phyloP scores from a whole-genome alignment of 2,888 invertebrate species.

The Eupithecia centaureata region DNA sequence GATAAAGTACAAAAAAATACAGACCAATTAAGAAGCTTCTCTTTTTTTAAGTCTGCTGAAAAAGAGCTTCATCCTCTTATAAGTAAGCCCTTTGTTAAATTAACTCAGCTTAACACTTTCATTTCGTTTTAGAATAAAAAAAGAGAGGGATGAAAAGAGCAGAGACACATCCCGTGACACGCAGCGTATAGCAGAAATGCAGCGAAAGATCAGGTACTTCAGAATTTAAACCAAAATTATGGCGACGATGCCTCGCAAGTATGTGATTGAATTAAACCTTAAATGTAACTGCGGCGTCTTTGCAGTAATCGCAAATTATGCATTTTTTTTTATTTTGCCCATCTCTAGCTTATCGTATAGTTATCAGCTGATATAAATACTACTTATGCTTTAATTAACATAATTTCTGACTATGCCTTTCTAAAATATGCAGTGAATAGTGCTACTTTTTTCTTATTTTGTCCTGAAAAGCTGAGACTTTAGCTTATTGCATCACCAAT shows the following conservation, averaged over 20 bases:
- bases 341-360: background rate
- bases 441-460: background rate
- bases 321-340: background rate
- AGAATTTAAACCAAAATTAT: background rate
- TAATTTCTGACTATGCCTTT: background rate
- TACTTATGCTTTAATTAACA: background rate
- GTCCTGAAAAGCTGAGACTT: background rate
- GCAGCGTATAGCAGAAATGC: conserved; percentile 47
- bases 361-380: background rate
- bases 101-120: background rate
- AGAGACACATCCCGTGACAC: conserved; percentile 46
- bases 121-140: conserved; percentile 49
- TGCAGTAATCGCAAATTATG: background rate
- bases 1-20: no score
- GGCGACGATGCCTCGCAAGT: background rate
- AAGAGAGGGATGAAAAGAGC: conserved; percentile 49
- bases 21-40: no score
- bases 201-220: conserved; percentile 50
- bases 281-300: background rate
- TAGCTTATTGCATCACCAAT: conserved; percentile 8
- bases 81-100: background rate
- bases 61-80: no score
- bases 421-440: background rate
- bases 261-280: background rate
- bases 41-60: no score